A percentile compares a stretch with the other conserved stretches of the same genome.
These are phyloP conservation scores for Troides helena DNA, from an alignment of 2,888 invertebrate species.

Conservation along the genomic window DNA sequence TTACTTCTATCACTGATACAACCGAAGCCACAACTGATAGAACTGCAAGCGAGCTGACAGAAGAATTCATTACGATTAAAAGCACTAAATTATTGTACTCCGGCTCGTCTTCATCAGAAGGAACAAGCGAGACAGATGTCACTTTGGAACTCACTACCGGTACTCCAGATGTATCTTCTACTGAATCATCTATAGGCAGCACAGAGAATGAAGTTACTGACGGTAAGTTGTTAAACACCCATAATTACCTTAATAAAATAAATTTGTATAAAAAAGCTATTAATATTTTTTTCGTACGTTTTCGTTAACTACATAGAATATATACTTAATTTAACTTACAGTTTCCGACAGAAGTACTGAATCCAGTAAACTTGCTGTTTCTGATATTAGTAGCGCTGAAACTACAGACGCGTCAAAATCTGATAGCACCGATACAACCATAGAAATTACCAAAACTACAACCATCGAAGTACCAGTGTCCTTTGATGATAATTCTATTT, in stretches of 20 bases:
- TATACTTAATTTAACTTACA: background rate
- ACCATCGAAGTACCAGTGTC: conserved; percentile 19
- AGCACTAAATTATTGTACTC: background rate
- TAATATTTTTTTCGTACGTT: background rate
- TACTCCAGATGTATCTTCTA: background rate
- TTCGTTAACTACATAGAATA: too few species aligned
- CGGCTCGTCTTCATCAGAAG: background rate
- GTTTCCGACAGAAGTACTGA: conserved; percentile 7
- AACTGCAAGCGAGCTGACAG: conserved; percentile 9
- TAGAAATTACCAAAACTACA: conserved; percentile 10
- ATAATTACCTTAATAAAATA: background rate
- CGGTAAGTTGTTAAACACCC: conserved; percentile 5
- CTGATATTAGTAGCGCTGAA: conserved; percentile 7
- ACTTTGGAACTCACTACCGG: background rate
- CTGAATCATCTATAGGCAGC: conserved; percentile 11
- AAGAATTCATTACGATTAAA: conserved; percentile 15
- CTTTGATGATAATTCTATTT: background rate
- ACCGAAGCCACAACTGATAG: conserved; percentile 26
- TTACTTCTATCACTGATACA: conserved; percentile 26
- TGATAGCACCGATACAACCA: conserved; percentile 7
- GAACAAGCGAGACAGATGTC: background rate
- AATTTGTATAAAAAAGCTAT: background rate
- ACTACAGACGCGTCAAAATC: conserved; percentile 10
- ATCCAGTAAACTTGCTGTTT: conserved; percentile 5
- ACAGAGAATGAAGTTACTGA: conserved; percentile 21